These are phyloP conservation scores for Brachynemurus nebulosus DNA, from an alignment of 2,888 invertebrate genomes.

Conservation along the genomic window DNA sequence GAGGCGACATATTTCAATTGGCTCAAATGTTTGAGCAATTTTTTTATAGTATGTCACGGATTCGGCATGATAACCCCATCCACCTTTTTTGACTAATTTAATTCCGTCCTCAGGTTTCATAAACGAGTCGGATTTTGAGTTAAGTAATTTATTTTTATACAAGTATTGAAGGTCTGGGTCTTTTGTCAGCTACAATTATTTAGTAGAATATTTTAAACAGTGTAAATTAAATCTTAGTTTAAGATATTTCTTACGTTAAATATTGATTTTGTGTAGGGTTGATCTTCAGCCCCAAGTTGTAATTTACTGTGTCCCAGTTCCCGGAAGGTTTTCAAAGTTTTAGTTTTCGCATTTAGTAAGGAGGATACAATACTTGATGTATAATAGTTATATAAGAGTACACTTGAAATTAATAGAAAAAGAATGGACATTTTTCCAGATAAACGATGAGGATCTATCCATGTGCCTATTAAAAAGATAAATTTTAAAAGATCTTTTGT, in stretches of 20 bases:
- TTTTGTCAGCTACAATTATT: conserved; percentile 12
- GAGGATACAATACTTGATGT: conserved; percentile 45
- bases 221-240: no score
- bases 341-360: conserved; percentile 36
- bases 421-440: conserved; percentile 25
- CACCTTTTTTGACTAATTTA: conserved; percentile 31
- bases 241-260: conserved; percentile 21
- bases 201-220: no score
- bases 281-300: conserved; percentile 35
- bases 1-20: conserved; percentile 34
- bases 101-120: conserved; percentile 26
- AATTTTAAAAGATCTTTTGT: no score
- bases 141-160: conserved; percentile 11
- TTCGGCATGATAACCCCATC: conserved; percentile 39
- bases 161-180: conserved; percentile 12
- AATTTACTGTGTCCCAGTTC: conserved; percentile 38
- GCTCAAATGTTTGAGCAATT: conserved; percentile 30
- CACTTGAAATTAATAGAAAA: conserved; percentile 24
- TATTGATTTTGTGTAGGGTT: conserved; percentile 33
- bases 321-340: conserved; percentile 34
- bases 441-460: conserved; percentile 17
- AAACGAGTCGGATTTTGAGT: conserved; percentile 14
- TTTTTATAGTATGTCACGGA: conserved; percentile 31
- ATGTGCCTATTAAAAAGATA: no score
- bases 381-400: conserved; percentile 42